Evolutionary conservation across 1,140 invertebrate genomes (phyloP).

Genomic region (Condylostylus longicornis): DNA sequence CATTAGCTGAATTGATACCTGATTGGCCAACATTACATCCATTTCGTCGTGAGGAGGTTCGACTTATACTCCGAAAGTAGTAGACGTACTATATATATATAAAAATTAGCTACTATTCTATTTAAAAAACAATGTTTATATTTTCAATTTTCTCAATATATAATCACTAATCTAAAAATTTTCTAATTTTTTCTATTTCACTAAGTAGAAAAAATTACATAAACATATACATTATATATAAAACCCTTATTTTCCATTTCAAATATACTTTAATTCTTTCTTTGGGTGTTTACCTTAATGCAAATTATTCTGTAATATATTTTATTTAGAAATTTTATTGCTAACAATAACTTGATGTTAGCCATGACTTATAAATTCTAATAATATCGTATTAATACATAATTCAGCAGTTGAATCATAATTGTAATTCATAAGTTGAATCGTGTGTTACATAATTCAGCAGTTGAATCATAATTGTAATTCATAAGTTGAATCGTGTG

Average conservation of each 20-base stretch:
- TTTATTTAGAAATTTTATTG: too few species aligned
- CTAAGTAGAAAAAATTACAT: background rate
- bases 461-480: too few species aligned
- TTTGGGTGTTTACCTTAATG: background rate
- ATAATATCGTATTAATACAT: too few species aligned
- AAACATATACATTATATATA: background rate
- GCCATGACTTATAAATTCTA: too few species aligned
- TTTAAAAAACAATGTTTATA: too few species aligned
- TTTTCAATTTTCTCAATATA: background rate
- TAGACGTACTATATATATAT: conserved; percentile 3
- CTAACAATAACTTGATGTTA: too few species aligned
- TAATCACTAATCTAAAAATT: background rate
- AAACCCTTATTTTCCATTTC: conserved; percentile 1
- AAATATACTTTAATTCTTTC: conserved; percentile 1
- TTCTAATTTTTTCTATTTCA: too few species aligned
- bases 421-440: too few species aligned
- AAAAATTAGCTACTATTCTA: too few species aligned
- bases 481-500: too few species aligned
- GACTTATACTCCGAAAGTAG: conserved; percentile 9
- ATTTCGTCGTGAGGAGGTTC: conserved; percentile 41
- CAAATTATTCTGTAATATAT: background rate
- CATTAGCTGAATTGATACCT: conserved; percentile 86
- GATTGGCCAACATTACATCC: conserved; percentile 89
- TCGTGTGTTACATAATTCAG: too few species aligned
- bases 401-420: too few species aligned